Conservation (phyloP, 2,113 vertebrate species). For the Sialia sialis region DNA sequence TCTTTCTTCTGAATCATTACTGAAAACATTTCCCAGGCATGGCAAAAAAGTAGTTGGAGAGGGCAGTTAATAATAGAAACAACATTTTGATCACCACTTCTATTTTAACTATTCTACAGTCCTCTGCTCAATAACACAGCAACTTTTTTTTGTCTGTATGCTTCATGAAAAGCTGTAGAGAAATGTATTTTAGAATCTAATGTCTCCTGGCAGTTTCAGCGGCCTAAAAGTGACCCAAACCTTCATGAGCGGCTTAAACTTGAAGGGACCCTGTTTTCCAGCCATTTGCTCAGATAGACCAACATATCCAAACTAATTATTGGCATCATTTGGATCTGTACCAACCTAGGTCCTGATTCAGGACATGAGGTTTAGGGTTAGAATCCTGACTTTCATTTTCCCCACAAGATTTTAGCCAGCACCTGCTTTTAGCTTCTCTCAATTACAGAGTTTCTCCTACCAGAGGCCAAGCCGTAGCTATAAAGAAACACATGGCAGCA, state of each 20-base stretch:
- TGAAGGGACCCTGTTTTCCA: background rate
- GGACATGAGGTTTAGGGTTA: background rate
- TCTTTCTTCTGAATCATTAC: background rate
- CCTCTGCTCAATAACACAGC: background rate
- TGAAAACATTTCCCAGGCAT: background rate
- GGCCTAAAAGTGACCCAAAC: background rate
- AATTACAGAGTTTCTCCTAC: background rate
- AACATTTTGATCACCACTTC: background rate
- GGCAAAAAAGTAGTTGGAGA: background rate
- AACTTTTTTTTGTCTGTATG: background rate
- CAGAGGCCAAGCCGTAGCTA: background rate
- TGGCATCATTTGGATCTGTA: background rate
- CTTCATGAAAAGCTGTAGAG: background rate
- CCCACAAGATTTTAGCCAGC: background rate
- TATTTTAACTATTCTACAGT: background rate
- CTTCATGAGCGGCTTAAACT: background rate
- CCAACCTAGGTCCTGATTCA: background rate
- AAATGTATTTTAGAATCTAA: background rate
- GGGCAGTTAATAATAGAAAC: background rate
- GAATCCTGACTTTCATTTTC: background rate
- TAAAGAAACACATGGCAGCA: background rate
- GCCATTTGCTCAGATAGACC: background rate
- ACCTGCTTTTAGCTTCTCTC: background rate
- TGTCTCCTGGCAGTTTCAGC: background rate
- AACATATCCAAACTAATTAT: background rate